Base-by-base conservation (phyloP, 2,888 invertebrate genomes). In the Drosophila mayaguana region DNA sequence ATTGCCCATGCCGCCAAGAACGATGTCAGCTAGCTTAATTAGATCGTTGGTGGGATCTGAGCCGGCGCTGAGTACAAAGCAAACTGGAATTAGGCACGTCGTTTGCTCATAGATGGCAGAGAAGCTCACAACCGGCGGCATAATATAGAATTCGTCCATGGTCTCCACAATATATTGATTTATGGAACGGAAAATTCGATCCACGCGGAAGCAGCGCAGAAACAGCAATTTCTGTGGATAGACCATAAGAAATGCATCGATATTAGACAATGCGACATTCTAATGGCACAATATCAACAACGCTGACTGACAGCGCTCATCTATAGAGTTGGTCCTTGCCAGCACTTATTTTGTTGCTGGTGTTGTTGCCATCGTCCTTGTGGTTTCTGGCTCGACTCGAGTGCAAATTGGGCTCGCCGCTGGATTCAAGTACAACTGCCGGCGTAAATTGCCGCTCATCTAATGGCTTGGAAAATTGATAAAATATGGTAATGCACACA, bases 41-140 rank as follows among this genome's bases (percentile, higher is more conserved):
- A 97, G 93, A 88, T 97, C 97, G 67, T 96, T 96, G 0, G 98
- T 96, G 0, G 98, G 98, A 93, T 99, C 98, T 0, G 98, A 98
- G 1, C 98, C 98, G 14, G 98, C 97, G 78, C 98, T 98, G 53
- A 98, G 94, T 75, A 98, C 97, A 91, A 99, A 98, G 80, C 98
- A 96, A 3, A 98, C 96, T 0, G 98, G 98, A 40, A 96, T 97
- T 20, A 93, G 94, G 1, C 97, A 95, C 0, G 96, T 95, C 64
- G 97, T 97, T 92, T 98, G 97, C 75, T 97, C 97, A 90, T 94
- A 97, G 83, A 98, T 97, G 87, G 95, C 94, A 75, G 97, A 96
- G 83, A 97, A 95, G 90, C 97, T 97, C 84, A 92, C 92, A 85
- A 96, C 96, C 0, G 98, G 98, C 20, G 98, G 97, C 57, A 97